Conservation (phyloP, 2,888 invertebrate species). For the Eueremaeus valkanovi region DNA sequence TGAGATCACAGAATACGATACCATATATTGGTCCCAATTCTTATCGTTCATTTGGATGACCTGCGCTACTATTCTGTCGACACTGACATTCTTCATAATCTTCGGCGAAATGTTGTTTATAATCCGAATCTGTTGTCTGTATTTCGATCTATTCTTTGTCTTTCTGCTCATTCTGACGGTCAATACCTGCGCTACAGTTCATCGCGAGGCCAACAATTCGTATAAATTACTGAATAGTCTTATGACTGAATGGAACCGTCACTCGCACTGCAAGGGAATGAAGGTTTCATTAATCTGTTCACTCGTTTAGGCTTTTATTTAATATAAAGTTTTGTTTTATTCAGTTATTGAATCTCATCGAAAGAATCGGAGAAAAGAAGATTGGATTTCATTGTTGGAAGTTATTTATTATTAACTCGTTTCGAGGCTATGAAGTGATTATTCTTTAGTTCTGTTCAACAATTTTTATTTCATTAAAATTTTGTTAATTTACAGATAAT, state of each 20-base stretch:
- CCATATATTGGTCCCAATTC: not conserved
- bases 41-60: not conserved
- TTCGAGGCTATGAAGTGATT: conserved; percentile 24
- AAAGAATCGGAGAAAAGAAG: not conserved
- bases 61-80: not conserved
- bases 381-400: conserved; percentile 31
- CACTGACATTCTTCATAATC: not conserved
- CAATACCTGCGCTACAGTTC: conserved; percentile 7
- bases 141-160: not conserved
- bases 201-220: conserved; percentile 8
- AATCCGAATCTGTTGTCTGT: not conserved
- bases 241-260: not conserved
- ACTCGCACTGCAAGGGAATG: not conserved
- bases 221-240: not conserved
- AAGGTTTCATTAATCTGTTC: no score
- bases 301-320: no score
- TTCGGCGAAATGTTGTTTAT: not conserved
- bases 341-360: not conserved
- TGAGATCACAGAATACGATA: conserved; percentile 2
- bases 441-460: not conserved
- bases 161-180: not conserved
- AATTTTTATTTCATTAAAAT: not conserved
- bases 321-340: no score
- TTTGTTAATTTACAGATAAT: not conserved
- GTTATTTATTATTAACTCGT: not conserved